These are phyloP conservation scores for Rhingia campestris DNA, from an alignment of 2,888 invertebrate species.

Conservation along the genomic window DNA sequence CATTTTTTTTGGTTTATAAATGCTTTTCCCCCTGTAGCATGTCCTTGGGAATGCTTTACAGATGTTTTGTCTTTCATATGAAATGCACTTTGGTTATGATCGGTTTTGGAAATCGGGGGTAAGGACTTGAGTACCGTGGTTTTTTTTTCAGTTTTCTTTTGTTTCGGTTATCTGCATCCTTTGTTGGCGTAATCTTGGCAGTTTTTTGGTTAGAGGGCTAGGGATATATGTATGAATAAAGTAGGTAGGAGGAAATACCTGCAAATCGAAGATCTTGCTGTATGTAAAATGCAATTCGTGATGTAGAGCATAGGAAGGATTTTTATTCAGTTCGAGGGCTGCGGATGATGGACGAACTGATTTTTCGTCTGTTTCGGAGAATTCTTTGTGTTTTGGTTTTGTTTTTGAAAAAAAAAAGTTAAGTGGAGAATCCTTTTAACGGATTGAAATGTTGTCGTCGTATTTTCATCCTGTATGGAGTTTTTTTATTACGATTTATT, in stretches of 20 bases:
- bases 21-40: background rate
- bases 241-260: background rate
- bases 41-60: constrained; percentile 54
- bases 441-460: constrained; percentile 23
- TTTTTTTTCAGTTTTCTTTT: background rate
- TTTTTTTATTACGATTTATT: background rate
- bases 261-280: constrained; percentile 31
- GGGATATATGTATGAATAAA: background rate
- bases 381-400: background rate
- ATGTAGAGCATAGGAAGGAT: background rate
- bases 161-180: background rate
- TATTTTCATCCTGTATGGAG: background rate
- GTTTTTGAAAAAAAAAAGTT: constrained; percentile 17
- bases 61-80: constrained; percentile 53
- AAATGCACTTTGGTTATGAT: constrained; percentile 67
- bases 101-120: constrained; percentile 50
- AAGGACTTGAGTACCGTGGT: constrained; percentile 27
- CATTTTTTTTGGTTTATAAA: background rate
- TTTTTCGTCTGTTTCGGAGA: constrained; percentile 14
- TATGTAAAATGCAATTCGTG: background rate
- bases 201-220: background rate
- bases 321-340: constrained; percentile 4
- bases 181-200: constrained; percentile 35
- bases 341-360: constrained; percentile 43
- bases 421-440: constrained; percentile 38